Conservation (phyloP, 2,888 invertebrate genomes). For the Hydroisotoma schaefferi region DNA sequence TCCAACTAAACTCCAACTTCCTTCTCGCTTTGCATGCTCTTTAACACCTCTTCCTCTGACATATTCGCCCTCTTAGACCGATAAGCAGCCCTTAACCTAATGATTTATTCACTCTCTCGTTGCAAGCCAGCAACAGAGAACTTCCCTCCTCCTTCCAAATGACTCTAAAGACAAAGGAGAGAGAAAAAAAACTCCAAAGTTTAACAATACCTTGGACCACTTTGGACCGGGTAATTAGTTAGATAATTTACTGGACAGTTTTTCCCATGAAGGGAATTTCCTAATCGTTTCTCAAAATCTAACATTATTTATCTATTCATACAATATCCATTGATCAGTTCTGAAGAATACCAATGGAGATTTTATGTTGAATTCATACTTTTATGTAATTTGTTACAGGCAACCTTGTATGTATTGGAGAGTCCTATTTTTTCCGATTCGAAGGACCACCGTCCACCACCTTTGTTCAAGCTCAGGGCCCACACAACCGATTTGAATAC, state of each 20-base stretch:
- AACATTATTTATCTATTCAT: background rate
- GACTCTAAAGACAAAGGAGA: background rate
- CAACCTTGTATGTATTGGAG: constrained; percentile 85
- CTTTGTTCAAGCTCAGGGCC: constrained; percentile 32
- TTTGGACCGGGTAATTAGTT: background rate
- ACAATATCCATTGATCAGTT: too few relatives aligned
- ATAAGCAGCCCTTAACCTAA: constrained; percentile 5
- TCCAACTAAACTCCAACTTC: too few relatives aligned
- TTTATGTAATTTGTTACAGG: constrained; percentile 57
- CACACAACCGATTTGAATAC: constrained; percentile 20
- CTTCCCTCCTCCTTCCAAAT: background rate
- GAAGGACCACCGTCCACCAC: constrained; percentile 77
- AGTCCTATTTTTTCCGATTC: constrained; percentile 86
- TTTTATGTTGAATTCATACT: too few relatives aligned
- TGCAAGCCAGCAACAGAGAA: background rate
- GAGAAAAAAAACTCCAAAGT: background rate
- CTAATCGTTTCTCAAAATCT: background rate
- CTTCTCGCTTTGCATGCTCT: constrained; percentile 10
- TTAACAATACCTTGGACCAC: background rate
- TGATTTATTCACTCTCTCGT: constrained; percentile 1
- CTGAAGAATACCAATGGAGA: too few relatives aligned
- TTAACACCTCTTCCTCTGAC: constrained; percentile 11
- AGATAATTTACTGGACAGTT: background rate
- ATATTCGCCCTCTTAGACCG: background rate
- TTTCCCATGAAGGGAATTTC: background rate